These are phyloP conservation scores for Plemyria rubiginata DNA, from an alignment of 2,888 invertebrate genomes.

Conservation along the genomic window DNA sequence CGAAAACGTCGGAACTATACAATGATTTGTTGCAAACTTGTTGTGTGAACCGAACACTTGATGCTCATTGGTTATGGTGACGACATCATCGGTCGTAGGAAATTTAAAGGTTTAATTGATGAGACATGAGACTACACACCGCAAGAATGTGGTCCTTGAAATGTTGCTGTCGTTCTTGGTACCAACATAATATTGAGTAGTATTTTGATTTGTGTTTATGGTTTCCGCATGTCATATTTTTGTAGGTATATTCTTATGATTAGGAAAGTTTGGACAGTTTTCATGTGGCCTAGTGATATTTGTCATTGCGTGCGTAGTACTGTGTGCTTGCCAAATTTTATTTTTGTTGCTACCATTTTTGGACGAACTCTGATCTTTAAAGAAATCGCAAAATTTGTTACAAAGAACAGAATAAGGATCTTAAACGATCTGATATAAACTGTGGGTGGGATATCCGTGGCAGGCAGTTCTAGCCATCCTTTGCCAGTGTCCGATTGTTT, in stretches of 20 bases:
- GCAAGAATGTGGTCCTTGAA: slow-evolving; percentile 20
- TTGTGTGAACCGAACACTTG: slow-evolving; percentile 40
- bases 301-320: slow-evolving; percentile 56
- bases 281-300: slow-evolving; percentile 78
- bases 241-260: slow-evolving; percentile 1
- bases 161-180: slow-evolving; percentile 1
- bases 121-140: slow-evolving; percentile 27
- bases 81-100: slow-evolving; percentile 47
- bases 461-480: slow-evolving; percentile 19
- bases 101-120: slow-evolving; percentile 51
- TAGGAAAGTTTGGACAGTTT: slow-evolving; percentile 56
- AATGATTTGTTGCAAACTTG: slow-evolving; percentile 43
- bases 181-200: neutral
- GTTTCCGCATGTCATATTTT: neutral
- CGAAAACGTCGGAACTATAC: slow-evolving; percentile 37
- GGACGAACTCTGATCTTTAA: slow-evolving; percentile 68
- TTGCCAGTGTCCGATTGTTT: slow-evolving; percentile 22
- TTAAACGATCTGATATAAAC: slow-evolving; percentile 5
- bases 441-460: slow-evolving; percentile 22
- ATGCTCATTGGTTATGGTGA: slow-evolving; percentile 39
- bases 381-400: slow-evolving; percentile 18
- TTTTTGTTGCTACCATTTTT: slow-evolving; percentile 64
- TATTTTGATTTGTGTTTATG: neutral
- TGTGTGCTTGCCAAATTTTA: slow-evolving; percentile 70
- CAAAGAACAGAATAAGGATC: neutral